Percentiles rank a stretch among this genome's conserved stretches.
These are phyloP conservation scores for Formica selysi DNA, from an alignment of 1,140 invertebrate genomes.

Conservation along the genomic window DNA sequence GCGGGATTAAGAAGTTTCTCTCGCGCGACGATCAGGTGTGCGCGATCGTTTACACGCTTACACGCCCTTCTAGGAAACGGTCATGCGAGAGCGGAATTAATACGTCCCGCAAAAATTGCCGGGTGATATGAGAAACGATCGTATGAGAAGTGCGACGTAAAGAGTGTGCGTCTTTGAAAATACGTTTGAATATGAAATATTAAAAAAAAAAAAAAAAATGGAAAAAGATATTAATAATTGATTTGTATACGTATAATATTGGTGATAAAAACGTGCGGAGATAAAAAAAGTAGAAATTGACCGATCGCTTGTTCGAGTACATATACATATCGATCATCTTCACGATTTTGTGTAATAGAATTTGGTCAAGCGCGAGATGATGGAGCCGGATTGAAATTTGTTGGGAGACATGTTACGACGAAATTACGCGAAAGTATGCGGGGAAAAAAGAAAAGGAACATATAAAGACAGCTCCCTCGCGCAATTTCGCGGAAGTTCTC, in stretches of 20 bases:
- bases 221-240: no score
- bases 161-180: neutral
- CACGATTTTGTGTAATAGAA: neutral
- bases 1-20: slow-evolving; percentile 58
- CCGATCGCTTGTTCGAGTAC: no score
- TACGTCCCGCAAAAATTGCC: slow-evolving; percentile 40
- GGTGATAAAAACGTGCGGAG: no score
- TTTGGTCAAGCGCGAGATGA: neutral
- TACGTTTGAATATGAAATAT: neutral
- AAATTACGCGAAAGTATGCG: slow-evolving; percentile 27
- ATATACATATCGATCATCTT: neutral
- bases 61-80: slow-evolving; percentile 43
- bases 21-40: slow-evolving; percentile 53
- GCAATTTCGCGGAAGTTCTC: slow-evolving; percentile 68
- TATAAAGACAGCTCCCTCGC: neutral
- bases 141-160: neutral
- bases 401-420: neutral
- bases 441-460: slow-evolving; percentile 6
- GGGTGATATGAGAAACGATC: slow-evolving; percentile 27
- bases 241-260: no score
- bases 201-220: no score
- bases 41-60: slow-evolving; percentile 54
- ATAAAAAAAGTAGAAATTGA: no score
- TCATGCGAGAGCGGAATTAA: slow-evolving; percentile 55
- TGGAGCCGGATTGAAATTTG: neutral